Conservation (phyloP, 2,888 invertebrate genomes). For the Cantharis lateralis region DNA sequence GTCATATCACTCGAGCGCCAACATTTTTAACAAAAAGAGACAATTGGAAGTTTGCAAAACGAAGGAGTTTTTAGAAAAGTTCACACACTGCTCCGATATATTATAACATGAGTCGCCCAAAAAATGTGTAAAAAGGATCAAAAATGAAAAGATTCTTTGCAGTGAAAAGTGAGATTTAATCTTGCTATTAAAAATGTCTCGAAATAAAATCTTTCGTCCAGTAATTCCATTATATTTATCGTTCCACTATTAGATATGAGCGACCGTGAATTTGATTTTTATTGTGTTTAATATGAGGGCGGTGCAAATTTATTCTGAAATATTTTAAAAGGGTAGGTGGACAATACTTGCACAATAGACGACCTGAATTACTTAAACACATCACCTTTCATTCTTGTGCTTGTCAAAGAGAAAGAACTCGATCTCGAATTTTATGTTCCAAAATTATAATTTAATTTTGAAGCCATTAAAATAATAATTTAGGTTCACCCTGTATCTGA, state of each 20-base stretch:
- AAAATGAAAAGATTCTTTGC: conserved; percentile 20
- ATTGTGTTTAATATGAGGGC: conserved; percentile 32
- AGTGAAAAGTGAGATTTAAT: conserved; percentile 38
- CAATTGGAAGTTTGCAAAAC: not conserved
- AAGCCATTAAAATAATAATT: not conserved
- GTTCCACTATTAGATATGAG: conserved; percentile 36
- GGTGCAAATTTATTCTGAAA: conserved; percentile 34
- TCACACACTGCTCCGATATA: not conserved
- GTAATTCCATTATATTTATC: conserved; percentile 34
- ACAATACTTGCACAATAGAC: conserved; percentile 34
- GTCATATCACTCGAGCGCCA: conserved; percentile 35
- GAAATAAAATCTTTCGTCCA: conserved; percentile 36
- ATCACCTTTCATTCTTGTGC: conserved; percentile 17
- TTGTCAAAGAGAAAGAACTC: not conserved
- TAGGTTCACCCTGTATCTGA: not conserved
- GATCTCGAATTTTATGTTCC: not conserved
- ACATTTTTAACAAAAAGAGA: conserved; percentile 12
- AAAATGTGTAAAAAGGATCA: conserved; percentile 9
- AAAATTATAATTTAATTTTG: not conserved
- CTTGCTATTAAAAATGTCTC: conserved; percentile 37
- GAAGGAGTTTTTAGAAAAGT: not conserved
- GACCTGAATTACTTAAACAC: conserved; percentile 35
- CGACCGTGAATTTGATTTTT: conserved; percentile 33
- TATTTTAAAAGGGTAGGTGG: conserved; percentile 38
- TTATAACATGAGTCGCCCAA: not conserved